These are phyloP conservation scores for Lottia scabra DNA, from an alignment of 2,888 invertebrate genomes.

Conservation along the genomic window DNA sequence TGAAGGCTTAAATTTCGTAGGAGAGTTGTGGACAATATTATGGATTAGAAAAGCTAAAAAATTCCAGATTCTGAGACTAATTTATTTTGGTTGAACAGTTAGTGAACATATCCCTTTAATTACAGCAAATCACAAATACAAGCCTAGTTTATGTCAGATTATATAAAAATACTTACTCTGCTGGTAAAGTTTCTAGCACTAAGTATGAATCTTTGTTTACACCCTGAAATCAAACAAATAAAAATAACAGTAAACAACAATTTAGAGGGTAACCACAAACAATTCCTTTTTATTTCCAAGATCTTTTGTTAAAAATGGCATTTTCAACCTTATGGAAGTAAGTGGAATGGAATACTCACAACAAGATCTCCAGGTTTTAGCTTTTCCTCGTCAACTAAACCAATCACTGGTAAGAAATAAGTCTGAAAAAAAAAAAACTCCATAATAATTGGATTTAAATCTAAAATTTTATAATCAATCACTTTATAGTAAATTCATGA, in stretches of 20 bases:
- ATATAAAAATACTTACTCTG: slow-evolving; percentile 76
- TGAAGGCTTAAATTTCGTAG: too few relatives aligned
- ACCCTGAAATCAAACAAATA: slow-evolving; percentile 62
- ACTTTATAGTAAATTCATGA: too few relatives aligned
- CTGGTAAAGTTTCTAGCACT: slow-evolving; percentile 95
- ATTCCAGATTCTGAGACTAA: too few relatives aligned
- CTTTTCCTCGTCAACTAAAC: slow-evolving; percentile 96
- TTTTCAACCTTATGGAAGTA: background rate
- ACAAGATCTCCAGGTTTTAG: slow-evolving; percentile 92
- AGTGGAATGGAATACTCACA: slow-evolving; percentile 44
- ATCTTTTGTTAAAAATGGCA: too few relatives aligned
- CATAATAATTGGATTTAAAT: background rate
- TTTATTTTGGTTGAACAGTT: too few relatives aligned
- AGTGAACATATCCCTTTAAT: too few relatives aligned
- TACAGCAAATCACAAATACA: too few relatives aligned
- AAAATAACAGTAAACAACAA: background rate
- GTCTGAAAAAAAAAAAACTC: slow-evolving; percentile 77
- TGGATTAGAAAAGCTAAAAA: too few relatives aligned
- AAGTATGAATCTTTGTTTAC: slow-evolving; percentile 90
- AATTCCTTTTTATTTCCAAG: background rate
- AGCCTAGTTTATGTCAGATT: too few relatives aligned
- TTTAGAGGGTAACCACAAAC: background rate
- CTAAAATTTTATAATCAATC: background rate
- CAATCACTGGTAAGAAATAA: slow-evolving; percentile 98
- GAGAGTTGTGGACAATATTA: too few relatives aligned